Percentiles rank a stretch among this genome's conserved stretches.
phyloP scores from a whole-genome alignment of 1,140 invertebrate genomes.

The Dufourea novaeangliae region DNA sequence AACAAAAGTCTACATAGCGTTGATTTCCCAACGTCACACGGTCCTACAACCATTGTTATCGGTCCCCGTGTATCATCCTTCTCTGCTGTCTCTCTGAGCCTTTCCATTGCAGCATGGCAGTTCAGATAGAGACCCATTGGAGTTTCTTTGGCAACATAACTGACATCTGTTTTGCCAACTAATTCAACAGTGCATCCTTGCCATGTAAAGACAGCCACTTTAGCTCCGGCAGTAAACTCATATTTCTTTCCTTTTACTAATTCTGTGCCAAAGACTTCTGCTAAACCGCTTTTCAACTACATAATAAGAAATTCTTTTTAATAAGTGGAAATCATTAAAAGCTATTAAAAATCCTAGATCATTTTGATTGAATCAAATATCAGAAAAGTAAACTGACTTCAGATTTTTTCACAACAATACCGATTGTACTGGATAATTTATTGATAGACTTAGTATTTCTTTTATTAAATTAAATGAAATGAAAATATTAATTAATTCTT shows the following conservation, averaged over 20 bases:
- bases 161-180: slow-evolving; percentile 93
- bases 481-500: too few relatives aligned
- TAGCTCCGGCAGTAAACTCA: slow-evolving; percentile 93
- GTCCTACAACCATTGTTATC: slow-evolving; percentile 95
- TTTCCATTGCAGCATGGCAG: slow-evolving; percentile 96
- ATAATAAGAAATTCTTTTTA: slow-evolving; percentile 39
- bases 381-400: not conserved
- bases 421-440: not conserved
- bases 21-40: slow-evolving; percentile 97
- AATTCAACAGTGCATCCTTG: slow-evolving; percentile 94
- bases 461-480: not conserved
- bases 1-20: slow-evolving; percentile 94
- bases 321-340: not conserved
- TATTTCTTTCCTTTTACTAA: slow-evolving; percentile 96
- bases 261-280: slow-evolving; percentile 98
- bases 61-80: slow-evolving; percentile 89
- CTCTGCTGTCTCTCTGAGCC: slow-evolving; percentile 91
- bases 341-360: not conserved
- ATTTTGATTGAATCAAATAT: not conserved
- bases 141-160: slow-evolving; percentile 97
- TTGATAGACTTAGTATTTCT: slow-evolving; percentile 1
- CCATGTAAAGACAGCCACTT: slow-evolving; percentile 98
- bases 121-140: slow-evolving; percentile 98
- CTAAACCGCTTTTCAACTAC: slow-evolving; percentile 92
- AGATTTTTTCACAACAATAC: too few relatives aligned